phyloP scores from a whole-genome alignment of 1,140 invertebrate species.

The Macrosteles quadrilineatus region DNA sequence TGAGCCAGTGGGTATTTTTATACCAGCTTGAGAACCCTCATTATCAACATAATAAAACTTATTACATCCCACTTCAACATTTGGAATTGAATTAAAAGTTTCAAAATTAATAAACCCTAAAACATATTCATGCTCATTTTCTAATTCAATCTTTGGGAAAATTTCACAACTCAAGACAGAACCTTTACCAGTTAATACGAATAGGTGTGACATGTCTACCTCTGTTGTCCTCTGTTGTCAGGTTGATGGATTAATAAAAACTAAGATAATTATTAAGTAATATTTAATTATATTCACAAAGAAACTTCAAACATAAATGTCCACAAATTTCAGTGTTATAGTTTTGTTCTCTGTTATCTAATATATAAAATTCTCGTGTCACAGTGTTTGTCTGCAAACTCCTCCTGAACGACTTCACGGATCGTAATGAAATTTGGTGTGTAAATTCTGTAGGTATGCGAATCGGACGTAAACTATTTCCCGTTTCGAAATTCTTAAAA shows the following conservation, averaged over 20 bases:
- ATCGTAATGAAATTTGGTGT: too few species aligned
- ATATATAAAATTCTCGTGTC: too few species aligned
- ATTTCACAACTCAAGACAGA: not conserved
- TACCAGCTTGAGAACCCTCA: too few species aligned
- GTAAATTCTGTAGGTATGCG: too few species aligned
- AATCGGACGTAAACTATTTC: too few species aligned
- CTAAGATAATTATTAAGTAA: too few species aligned
- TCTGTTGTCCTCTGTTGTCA: too few species aligned
- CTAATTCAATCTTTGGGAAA: not conserved
- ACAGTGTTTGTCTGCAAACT: too few species aligned
- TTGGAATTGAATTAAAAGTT: conserved; percentile 20
- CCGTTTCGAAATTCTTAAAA: too few species aligned
- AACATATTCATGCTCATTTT: not conserved
- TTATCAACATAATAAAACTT: not conserved
- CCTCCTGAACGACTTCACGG: too few species aligned
- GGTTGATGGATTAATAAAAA: too few species aligned
- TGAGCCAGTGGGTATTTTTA: too few species aligned
- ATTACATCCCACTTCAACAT: not conserved
- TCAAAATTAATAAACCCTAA: not conserved
- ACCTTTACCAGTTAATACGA: not conserved
- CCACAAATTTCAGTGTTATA: conserved; percentile 13
- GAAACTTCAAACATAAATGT: conserved; percentile 16
- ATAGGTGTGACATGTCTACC: not conserved
- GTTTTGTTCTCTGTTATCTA: not conserved
- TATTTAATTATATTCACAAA: not conserved